A percentile compares a stretch with the other conserved stretches of the same genome.
phyloP scores from a whole-genome alignment of 2,113 vertebrate genomes.

The Petromus typicus region DNA sequence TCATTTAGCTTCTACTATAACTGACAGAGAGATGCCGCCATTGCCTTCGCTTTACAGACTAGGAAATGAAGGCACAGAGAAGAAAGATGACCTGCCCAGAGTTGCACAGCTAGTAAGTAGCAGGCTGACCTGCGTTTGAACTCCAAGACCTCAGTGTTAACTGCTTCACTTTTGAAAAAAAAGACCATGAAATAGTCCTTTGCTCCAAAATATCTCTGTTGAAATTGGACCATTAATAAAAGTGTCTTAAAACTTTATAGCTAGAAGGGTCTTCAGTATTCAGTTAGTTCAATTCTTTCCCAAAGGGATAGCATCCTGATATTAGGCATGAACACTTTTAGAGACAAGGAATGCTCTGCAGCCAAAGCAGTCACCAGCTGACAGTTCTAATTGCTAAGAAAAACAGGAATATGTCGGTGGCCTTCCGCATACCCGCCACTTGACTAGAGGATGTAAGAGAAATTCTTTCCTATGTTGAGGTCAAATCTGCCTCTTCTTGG shows the following conservation, averaged over 20 bases:
- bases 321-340: not conserved
- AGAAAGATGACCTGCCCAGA: not conserved
- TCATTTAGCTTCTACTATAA: not conserved
- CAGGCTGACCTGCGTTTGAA: not conserved
- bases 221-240: slow-evolving; percentile 42
- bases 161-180: not conserved
- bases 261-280: not conserved
- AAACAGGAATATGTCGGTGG: not conserved
- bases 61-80: not conserved
- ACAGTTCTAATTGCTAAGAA: slow-evolving; percentile 10
- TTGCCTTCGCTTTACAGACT: not conserved
- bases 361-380: slow-evolving; percentile 3
- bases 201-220: slow-evolving; percentile 16
- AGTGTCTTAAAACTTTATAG: not conserved
- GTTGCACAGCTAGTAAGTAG: not conserved
- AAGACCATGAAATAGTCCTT: not conserved
- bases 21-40: not conserved
- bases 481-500: not conserved
- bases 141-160: slow-evolving; percentile 44
- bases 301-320: slow-evolving; percentile 19
- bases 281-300: not conserved
- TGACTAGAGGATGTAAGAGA: not conserved
- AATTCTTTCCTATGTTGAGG: not conserved
- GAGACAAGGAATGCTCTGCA: not conserved
- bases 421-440: not conserved